phyloP scores from a whole-genome alignment of 1,140 invertebrate species.

The Phymastichus coffea region DNA sequence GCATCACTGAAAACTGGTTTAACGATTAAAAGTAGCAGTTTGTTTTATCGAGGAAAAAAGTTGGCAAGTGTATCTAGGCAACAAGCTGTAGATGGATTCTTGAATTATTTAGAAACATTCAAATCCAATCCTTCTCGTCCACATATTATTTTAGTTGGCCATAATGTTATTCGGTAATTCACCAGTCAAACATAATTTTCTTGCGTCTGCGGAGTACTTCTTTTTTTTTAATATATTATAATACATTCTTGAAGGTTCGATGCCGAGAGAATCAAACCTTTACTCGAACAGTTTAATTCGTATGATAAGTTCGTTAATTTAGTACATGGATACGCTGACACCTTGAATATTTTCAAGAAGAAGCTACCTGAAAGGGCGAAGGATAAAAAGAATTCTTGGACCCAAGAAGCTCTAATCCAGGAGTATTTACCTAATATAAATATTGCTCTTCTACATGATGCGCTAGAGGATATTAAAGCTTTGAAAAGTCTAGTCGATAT shows the following conservation, averaged over 20 bases:
- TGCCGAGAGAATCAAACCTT: background rate
- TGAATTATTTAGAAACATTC: background rate
- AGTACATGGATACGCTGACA: background rate
- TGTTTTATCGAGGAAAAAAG: background rate
- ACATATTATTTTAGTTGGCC: background rate
- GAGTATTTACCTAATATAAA: background rate
- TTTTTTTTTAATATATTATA: too few relatives aligned
- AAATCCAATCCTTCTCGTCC: background rate
- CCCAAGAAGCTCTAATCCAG: background rate
- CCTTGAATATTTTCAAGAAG: background rate
- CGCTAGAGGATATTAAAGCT: background rate
- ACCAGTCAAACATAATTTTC: too few relatives aligned
- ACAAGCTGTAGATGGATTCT: background rate
- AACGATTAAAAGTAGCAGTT: background rate
- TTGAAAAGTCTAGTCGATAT: background rate
- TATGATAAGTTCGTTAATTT: background rate
- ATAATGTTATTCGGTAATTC: too few relatives aligned
- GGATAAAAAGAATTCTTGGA: background rate
- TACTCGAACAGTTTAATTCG: background rate
- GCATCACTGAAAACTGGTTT: background rate
- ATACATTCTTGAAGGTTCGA: too few relatives aligned
- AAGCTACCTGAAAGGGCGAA: background rate
- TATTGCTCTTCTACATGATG: background rate
- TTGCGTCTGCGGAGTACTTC: too few relatives aligned
- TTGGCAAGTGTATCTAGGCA: background rate